Evolutionary conservation across 2,113 vertebrate genomes (phyloP), one percentile per base, ranked within the genome.

Genomic region (Neolamprologus ventralis): DNA sequence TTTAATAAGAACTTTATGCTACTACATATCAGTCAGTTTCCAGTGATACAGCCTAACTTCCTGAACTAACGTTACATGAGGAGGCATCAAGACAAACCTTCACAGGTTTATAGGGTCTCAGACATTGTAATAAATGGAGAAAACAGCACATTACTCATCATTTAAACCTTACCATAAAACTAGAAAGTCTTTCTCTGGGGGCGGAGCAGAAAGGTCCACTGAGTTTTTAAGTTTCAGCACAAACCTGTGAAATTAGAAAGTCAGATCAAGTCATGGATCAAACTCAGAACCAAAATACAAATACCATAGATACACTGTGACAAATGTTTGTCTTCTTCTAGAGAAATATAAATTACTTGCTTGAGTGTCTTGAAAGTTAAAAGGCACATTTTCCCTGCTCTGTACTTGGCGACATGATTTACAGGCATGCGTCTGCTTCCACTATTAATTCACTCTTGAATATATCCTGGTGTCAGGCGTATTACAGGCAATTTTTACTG

Each of bases 141-240:
- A 68, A 49, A 23, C n/a, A 14, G 9, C 6, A 51, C 7, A 80
- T 33, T 11, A 57, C 35, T 26, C 51, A 65, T 83, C 33, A 54
- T 21, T 33, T 51, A 51, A 78, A 17, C 3, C 92, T 93, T 88
- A 99, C 98, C 97, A 99, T 93, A 99, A 96, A 81, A 97, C 96
- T 6, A 97, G 88, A 93, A 99, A 98, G 90, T 97, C 97, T 88
- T 97, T 97, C 89, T 98, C 98, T 9, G 96, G 92, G 49, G 96
- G 90, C 45, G 96, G 88, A 75, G 96, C 82, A 5, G 96, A 95
- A 14, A 95, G 80, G 26, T 98, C 97, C 2, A 84, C 84, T 85
- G 97, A 97, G 23, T 95, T 95, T 94, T 97, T 98, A 83, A 98
- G 92, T 55, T 97, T 97, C 95, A 98, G 95, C 35, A 97, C 93